Percentiles rank a stretch among this genome's conserved stretches.
phyloP scores from a whole-genome alignment of 2,113 vertebrate species.

The Hippocampus guttulatus region DNA sequence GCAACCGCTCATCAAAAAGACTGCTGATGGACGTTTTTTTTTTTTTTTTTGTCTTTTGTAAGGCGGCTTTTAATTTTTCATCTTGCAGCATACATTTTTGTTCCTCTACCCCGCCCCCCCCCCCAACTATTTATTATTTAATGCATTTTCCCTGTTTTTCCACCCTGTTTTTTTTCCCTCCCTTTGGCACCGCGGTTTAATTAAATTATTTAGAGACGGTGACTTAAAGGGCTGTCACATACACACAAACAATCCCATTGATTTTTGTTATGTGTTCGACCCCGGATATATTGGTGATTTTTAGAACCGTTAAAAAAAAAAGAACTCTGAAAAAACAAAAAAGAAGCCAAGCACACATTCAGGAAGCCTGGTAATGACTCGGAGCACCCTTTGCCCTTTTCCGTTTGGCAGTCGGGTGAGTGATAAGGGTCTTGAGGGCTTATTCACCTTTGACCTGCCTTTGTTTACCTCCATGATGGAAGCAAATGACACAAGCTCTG shows the following conservation, averaged over 20 bases:
- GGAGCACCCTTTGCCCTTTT: constrained; percentile 47
- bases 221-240: constrained; percentile 39
- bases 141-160: constrained; percentile 34
- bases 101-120: constrained; percentile 16
- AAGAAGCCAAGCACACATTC: background rate
- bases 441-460: constrained; percentile 50
- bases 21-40: background rate
- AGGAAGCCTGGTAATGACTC: constrained; percentile 45
- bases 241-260: constrained; percentile 12
- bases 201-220: constrained; percentile 61
- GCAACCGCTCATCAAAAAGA: background rate
- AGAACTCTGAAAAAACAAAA: constrained; percentile 1
- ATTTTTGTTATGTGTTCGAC: background rate
- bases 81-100: constrained; percentile 40
- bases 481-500: constrained; percentile 8
- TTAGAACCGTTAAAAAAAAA: constrained; percentile 10
- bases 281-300: background rate
- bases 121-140: constrained; percentile 63
- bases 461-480: constrained; percentile 48
- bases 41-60: background rate
- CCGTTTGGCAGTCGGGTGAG: constrained; percentile 50
- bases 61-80: constrained; percentile 67
- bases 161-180: constrained; percentile 10
- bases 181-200: constrained; percentile 16
- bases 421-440: constrained; percentile 58